These are phyloP conservation scores for Tachycineta bicolor DNA, from an alignment of 2,113 vertebrate species.

Conservation along the genomic window DNA sequence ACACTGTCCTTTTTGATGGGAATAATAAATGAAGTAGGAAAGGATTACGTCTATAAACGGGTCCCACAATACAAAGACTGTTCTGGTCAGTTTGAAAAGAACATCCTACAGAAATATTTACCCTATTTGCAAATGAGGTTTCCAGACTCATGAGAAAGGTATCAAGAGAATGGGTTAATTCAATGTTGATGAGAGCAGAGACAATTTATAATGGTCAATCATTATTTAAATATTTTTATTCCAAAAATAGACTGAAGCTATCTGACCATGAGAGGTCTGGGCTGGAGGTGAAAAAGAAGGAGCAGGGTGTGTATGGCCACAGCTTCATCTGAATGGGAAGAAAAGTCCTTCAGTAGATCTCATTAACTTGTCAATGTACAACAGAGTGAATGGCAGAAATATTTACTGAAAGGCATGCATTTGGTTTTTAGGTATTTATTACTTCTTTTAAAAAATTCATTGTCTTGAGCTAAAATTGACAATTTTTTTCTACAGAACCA, in stretches of 20 bases:
- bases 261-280: not conserved
- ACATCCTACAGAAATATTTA: not conserved
- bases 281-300: not conserved
- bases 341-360: not conserved
- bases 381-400: not conserved
- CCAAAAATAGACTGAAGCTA: not conserved
- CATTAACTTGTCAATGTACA: not conserved
- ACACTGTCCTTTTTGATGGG: not conserved
- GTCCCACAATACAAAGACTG: not conserved
- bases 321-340: not conserved
- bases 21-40: not conserved
- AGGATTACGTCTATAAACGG: not conserved
- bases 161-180: not conserved
- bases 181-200: not conserved
- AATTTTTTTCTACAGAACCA: not conserved
- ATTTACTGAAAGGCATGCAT: not conserved
- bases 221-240: constrained; percentile 13
- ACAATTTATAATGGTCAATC: not conserved
- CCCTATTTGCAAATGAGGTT: not conserved
- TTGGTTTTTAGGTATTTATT: not conserved
- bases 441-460: not conserved
- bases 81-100: not conserved
- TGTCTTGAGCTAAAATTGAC: not conserved
- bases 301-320: not conserved
- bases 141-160: not conserved